These are phyloP conservation scores for Liodrosophila aerea DNA, from an alignment of 2,888 invertebrate genomes.

Conservation along the genomic window DNA sequence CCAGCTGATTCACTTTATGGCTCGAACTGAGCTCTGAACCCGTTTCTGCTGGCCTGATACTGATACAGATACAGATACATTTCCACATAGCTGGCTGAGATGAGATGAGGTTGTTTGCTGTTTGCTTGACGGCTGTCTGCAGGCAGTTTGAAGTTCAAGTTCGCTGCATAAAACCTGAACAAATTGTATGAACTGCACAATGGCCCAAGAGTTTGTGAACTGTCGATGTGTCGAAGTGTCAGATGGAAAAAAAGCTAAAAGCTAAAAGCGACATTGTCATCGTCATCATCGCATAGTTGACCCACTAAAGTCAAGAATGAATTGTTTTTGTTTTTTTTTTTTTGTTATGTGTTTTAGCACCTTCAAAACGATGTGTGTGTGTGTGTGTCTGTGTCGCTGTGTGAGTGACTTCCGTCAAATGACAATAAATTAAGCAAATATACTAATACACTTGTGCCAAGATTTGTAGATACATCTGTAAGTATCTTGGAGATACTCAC, in stretches of 20 bases:
- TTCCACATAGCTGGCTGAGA: constrained; percentile 31
- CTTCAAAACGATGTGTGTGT: constrained; percentile 19
- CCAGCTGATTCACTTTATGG: constrained; percentile 56
- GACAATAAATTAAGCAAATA: constrained; percentile 72
- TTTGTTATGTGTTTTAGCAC: constrained; percentile 8
- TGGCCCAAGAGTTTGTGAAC: constrained; percentile 15
- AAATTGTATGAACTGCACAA: constrained; percentile 39
- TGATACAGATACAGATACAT: constrained; percentile 7
- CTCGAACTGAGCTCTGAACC: constrained; percentile 63
- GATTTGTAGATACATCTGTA: background rate
- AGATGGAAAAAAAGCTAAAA: background rate
- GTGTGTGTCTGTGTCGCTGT: background rate
- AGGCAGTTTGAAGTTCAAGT: constrained; percentile 75
- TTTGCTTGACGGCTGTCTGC: constrained; percentile 46
- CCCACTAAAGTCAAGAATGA: constrained; percentile 75
- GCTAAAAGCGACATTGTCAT: background rate
- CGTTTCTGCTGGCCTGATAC: constrained; percentile 12
- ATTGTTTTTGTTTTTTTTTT: constrained; percentile 51
- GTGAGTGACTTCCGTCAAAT: constrained; percentile 69
- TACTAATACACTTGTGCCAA: constrained; percentile 15
- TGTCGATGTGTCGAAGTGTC: constrained; percentile 2
- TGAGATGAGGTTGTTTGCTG: constrained; percentile 2
- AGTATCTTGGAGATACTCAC: constrained; percentile 44
- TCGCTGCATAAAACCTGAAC: constrained; percentile 54
- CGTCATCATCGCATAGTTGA: constrained; percentile 31